A percentile compares a stretch with the other conserved stretches of the same genome.
Evolutionary conservation across 2,888 invertebrate genomes (phyloP).

Genomic region (Dicycla oo): DNA sequence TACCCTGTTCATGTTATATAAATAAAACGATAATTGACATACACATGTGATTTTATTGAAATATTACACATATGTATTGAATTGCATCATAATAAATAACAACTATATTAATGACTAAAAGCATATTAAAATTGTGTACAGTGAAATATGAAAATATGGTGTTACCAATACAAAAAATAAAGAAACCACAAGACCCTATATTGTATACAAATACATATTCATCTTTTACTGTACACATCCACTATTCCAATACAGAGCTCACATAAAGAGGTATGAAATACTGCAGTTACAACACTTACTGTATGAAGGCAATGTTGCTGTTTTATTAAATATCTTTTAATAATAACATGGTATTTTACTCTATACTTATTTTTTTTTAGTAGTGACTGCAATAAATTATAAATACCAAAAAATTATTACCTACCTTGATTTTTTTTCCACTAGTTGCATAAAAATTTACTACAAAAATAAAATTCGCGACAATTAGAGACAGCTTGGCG

Average conservation of each 20-base stretch:
- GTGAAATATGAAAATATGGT: slow-evolving; percentile 58
- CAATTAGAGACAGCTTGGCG: slow-evolving; percentile 29
- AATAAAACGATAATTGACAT: slow-evolving; percentile 57
- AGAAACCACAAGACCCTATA: too few species aligned
- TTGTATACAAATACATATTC: slow-evolving; percentile 17
- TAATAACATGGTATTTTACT: slow-evolving; percentile 25
- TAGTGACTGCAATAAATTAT: slow-evolving; percentile 9
- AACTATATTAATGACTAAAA: slow-evolving; percentile 71
- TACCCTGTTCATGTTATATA: slow-evolving; percentile 17
- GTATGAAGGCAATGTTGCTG: slow-evolving; percentile 40
- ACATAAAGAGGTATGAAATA: slow-evolving; percentile 68
- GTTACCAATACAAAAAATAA: slow-evolving; percentile 27
- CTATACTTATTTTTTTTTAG: not conserved
- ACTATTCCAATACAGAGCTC: slow-evolving; percentile 53
- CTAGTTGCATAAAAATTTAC: slow-evolving; percentile 8
- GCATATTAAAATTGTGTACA: slow-evolving; percentile 64
- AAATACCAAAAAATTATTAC: slow-evolving; percentile 22
- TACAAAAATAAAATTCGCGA: slow-evolving; percentile 11
- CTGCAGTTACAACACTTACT: slow-evolving; percentile 58
- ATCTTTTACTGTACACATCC: slow-evolving; percentile 61
- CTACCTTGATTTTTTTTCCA: not conserved
- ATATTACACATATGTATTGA: slow-evolving; percentile 56
- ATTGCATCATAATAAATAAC: slow-evolving; percentile 68
- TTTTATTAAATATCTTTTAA: slow-evolving; percentile 20
- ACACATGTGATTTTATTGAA: slow-evolving; percentile 66